Conservation (phyloP, 1,140 invertebrate genomes). For the Parasteatoda tepidariorum region DNA sequence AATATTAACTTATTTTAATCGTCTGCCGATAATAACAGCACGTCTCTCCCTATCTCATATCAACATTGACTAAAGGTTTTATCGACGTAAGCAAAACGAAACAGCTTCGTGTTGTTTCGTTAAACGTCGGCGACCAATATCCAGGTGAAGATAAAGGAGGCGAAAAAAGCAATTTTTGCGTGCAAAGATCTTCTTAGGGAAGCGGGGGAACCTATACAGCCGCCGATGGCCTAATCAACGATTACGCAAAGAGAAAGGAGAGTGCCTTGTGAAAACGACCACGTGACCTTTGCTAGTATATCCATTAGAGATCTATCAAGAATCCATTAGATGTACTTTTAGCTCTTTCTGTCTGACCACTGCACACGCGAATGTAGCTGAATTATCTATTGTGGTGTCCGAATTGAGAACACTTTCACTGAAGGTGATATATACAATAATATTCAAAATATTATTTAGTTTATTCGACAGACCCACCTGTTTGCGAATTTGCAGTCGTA, state of each 20-base stretch:
- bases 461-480: too few relatives aligned
- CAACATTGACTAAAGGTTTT: too few relatives aligned
- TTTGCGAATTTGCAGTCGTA: too few relatives aligned
- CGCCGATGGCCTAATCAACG: conserved; percentile 54
- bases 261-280: conserved; percentile 48
- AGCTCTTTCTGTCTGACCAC: conserved; percentile 34
- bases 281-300: conserved; percentile 40
- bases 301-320: conserved; percentile 60
- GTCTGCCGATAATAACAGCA: too few relatives aligned
- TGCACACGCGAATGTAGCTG: not conserved
- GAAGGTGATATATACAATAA: too few relatives aligned
- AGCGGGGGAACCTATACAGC: conserved; percentile 24
- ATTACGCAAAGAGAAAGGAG: conserved; percentile 19
- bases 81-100: too few relatives aligned
- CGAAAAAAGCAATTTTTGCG: conserved; percentile 24
- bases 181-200: conserved; percentile 1
- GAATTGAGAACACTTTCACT: not conserved
- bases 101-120: too few relatives aligned
- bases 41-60: too few relatives aligned
- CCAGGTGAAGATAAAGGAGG: not conserved
- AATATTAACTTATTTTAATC: too few relatives aligned
- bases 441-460: too few relatives aligned
- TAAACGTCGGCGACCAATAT: too few relatives aligned
- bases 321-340: conserved; percentile 59
- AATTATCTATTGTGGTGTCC: conserved; percentile 25